Evolutionary conservation across 2,113 vertebrate species (phyloP).

Genomic region (Prolemur simus): DNA sequence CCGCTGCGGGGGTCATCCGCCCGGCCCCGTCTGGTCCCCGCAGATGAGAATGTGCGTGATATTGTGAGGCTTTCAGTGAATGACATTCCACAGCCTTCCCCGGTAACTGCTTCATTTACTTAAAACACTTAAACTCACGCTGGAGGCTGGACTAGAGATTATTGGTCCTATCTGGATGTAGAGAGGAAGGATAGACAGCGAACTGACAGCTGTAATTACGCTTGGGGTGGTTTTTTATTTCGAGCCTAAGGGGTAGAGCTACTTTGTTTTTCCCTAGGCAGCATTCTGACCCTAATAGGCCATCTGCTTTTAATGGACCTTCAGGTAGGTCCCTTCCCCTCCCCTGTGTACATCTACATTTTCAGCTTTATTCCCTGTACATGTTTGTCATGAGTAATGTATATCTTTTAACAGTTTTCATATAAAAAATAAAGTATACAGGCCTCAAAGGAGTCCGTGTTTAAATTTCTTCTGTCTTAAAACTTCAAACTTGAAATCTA

Average conservation of each 20-base stretch:
- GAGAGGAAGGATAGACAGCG: neutral
- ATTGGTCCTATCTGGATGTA: neutral
- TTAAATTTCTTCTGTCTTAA: conserved; percentile 26
- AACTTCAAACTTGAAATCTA: neutral
- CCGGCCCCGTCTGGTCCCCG: neutral
- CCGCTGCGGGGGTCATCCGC: neutral
- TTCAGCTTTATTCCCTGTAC: neutral
- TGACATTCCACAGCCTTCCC: neutral
- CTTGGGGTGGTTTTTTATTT: neutral
- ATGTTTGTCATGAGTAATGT: neutral
- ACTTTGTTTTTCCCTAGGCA: neutral
- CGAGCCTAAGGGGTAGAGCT: neutral
- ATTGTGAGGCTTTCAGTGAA: neutral
- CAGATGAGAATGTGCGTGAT: neutral
- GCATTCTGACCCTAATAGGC: neutral
- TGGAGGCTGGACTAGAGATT: neutral
- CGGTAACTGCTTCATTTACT: neutral
- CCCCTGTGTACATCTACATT: neutral
- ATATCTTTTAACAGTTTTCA: neutral
- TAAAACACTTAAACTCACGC: neutral
- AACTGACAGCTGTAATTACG: neutral
- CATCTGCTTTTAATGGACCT: neutral
- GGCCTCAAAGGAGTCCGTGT: neutral
- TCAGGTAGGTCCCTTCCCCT: neutral
- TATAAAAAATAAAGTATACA: neutral